Conservation (phyloP, 2,888 invertebrate genomes). For the Teinopalpus imperialis region DNA sequence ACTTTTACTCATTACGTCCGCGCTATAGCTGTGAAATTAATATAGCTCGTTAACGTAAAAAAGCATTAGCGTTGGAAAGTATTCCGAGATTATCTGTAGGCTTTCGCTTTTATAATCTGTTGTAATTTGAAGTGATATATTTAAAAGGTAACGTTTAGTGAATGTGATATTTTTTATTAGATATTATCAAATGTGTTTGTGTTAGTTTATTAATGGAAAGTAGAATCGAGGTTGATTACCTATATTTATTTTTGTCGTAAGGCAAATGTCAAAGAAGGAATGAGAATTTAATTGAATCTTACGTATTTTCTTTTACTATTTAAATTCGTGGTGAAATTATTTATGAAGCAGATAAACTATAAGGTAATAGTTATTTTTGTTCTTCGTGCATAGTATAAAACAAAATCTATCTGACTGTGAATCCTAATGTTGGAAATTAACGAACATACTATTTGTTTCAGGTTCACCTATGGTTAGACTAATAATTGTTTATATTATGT, state of each 20-base stretch:
- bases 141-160: slow-evolving; percentile 15
- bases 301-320: no score
- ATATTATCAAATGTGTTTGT: neutral
- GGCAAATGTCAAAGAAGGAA: neutral
- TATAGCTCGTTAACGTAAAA: slow-evolving; percentile 26
- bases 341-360: no score
- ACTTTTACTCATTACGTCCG: slow-evolving; percentile 18
- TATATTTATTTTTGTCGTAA: slow-evolving; percentile 3
- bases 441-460: no score
- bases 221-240: slow-evolving; percentile 1
- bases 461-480: no score
- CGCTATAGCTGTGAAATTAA: slow-evolving; percentile 35
- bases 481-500: no score
- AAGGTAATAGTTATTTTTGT: no score
- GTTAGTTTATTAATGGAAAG: neutral
- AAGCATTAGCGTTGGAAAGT: slow-evolving; percentile 23
- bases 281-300: no score
- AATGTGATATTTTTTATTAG: slow-evolving; percentile 12
- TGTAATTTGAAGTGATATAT: slow-evolving; percentile 18
- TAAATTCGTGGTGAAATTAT: no score
- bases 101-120: slow-evolving; percentile 27
- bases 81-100: slow-evolving; percentile 21
- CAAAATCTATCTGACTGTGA: no score
- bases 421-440: no score
- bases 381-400: no score